Percentiles rank a stretch among this genome's conserved stretches.
Evolutionary conservation across 2,888 invertebrate species (phyloP).

Genomic region (Diadegma fenestrale): DNA sequence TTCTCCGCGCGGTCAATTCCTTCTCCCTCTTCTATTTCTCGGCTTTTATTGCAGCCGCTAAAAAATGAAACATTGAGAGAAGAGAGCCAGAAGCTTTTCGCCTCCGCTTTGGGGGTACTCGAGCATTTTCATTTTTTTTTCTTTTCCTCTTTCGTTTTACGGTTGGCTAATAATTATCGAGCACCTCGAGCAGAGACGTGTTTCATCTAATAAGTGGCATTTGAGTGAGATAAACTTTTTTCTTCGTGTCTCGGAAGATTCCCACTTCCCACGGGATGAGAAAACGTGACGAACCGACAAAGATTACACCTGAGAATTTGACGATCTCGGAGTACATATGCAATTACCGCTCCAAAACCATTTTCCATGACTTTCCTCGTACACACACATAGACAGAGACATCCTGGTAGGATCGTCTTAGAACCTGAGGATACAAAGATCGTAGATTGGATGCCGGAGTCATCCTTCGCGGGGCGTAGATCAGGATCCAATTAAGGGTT

Average conservation of each 20-base stretch:
- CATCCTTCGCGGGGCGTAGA: slow-evolving; percentile 59
- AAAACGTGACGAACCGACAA: slow-evolving; percentile 23
- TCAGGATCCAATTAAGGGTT: slow-evolving; percentile 59
- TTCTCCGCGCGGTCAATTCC: not conserved
- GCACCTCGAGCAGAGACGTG: not conserved
- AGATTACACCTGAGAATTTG: slow-evolving; percentile 59
- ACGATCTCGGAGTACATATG: slow-evolving; percentile 20
- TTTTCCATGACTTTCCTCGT: not conserved
- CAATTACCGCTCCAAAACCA: not conserved
- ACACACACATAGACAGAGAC: not conserved
- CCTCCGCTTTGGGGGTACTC: not conserved
- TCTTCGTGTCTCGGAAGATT: slow-evolving; percentile 3
- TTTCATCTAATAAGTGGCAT: not conserved
- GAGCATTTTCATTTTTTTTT: not conserved
- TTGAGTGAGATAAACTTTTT: slow-evolving; percentile 47
- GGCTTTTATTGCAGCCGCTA: slow-evolving; percentile 53
- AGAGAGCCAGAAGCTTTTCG: slow-evolving; percentile 33
- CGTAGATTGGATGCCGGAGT: slow-evolving; percentile 42
- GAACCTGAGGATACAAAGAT: slow-evolving; percentile 29
- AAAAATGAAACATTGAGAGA: slow-evolving; percentile 43
- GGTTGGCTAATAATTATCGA: slow-evolving; percentile 37
- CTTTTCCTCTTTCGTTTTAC: not conserved
- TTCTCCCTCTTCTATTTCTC: slow-evolving; percentile 37
- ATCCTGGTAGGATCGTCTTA: not conserved
- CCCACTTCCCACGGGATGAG: slow-evolving; percentile 52